Conservation (phyloP, 2,797 vertebrate species). For the Kryptopterus vitreolus region DNA sequence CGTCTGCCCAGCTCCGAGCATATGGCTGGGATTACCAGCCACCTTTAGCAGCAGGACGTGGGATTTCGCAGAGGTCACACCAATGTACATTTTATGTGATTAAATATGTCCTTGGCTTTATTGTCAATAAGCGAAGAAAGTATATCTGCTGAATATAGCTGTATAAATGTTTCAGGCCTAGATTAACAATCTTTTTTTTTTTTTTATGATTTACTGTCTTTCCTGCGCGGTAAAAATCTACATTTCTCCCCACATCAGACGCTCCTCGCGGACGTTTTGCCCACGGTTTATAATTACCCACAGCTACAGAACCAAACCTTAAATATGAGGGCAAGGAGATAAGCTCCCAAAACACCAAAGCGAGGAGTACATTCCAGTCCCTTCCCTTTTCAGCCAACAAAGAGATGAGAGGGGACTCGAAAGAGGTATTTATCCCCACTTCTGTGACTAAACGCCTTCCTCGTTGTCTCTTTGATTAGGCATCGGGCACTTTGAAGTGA, state of each 20-base stretch:
- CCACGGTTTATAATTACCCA: constrained; percentile 16
- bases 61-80: constrained; percentile 44
- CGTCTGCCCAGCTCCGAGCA: constrained; percentile 47
- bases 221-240: constrained; percentile 12
- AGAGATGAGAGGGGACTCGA: constrained; percentile 28
- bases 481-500: constrained; percentile 53
- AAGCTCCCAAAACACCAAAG: constrained; percentile 33
- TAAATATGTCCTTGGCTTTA: constrained; percentile 33
- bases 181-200: neutral
- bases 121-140: constrained; percentile 44
- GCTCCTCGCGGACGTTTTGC: neutral
- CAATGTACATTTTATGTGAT: constrained; percentile 47
- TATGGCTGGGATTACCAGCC: constrained; percentile 60
- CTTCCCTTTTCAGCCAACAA: constrained; percentile 41
- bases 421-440: constrained; percentile 38
- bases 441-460: constrained; percentile 38
- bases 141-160: constrained; percentile 27
- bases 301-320: neutral
- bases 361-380: constrained; percentile 1
- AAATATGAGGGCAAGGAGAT: constrained; percentile 28
- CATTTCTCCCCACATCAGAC: neutral
- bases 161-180: constrained; percentile 44
- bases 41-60: constrained; percentile 50
- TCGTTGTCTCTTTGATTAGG: constrained; percentile 44
- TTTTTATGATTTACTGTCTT: neutral